Evolutionary conservation across 2,888 invertebrate genomes (phyloP).

Genomic region (Ormyrus rosae): DNA sequence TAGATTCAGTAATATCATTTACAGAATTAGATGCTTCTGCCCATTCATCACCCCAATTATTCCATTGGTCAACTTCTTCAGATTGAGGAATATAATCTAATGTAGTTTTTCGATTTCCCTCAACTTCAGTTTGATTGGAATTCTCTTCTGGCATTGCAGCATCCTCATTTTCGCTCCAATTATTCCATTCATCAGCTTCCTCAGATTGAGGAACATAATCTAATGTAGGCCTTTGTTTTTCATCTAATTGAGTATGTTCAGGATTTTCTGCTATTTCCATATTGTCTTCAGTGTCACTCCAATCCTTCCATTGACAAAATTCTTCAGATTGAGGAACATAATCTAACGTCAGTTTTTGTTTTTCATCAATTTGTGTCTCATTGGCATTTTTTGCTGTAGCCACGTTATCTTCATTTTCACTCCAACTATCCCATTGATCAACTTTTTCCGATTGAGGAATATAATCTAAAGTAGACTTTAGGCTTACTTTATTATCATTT

Average conservation of each 20-base stretch:
- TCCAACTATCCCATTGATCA: constrained; percentile 46
- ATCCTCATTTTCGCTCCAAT: not conserved
- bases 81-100: constrained; percentile 22
- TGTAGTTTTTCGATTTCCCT: constrained; percentile 5
- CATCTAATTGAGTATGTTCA: not conserved
- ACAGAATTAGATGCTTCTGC: constrained; percentile 23
- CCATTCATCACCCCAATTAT: constrained; percentile 53
- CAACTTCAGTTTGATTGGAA: not conserved
- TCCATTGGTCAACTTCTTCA: constrained; percentile 46
- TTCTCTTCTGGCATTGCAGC: not conserved
- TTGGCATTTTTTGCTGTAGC: constrained; percentile 9
- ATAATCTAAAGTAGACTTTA: constrained; percentile 25
- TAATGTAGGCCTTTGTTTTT: not conserved
- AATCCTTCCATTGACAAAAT: not conserved
- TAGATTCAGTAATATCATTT: not conserved
- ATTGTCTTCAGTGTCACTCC: not conserved
- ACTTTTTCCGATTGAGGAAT: constrained; percentile 11
- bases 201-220: not conserved
- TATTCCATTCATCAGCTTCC: constrained; percentile 8
- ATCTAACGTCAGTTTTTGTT: not conserved
- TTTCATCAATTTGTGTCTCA: not conserved
- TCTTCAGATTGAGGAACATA: not conserved
- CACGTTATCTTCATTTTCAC: constrained; percentile 38
- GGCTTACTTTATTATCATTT: not conserved
- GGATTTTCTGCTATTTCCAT: not conserved